These are phyloP conservation scores for Armadillidium nasatum DNA, from an alignment of 1,140 invertebrate genomes.

Conservation along the genomic window DNA sequence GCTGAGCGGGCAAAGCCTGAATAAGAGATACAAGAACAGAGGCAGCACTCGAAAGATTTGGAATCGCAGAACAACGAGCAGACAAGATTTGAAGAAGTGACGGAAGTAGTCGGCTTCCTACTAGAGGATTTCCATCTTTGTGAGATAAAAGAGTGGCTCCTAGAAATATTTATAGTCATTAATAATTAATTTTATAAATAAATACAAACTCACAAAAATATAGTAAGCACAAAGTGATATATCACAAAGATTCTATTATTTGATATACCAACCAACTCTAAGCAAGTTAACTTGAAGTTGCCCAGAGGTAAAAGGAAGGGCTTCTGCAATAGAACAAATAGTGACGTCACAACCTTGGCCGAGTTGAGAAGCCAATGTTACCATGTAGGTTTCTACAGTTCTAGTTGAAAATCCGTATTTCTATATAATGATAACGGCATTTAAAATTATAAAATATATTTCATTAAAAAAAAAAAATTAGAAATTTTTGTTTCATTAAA, in stretches of 20 bases:
- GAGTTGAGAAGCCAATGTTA: not conserved
- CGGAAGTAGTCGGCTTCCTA: constrained; percentile 35
- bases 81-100: constrained; percentile 39
- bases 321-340: not conserved
- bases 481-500: too few species aligned
- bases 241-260: too few species aligned
- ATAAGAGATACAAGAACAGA: constrained; percentile 37
- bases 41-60: constrained; percentile 36
- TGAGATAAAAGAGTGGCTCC: constrained; percentile 23
- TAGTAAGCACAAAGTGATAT: too few species aligned
- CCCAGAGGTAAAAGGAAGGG: not conserved
- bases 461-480: too few species aligned
- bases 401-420: not conserved
- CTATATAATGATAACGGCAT: too few species aligned
- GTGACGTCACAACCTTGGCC: not conserved
- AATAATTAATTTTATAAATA: too few species aligned
- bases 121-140: constrained; percentile 39
- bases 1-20: constrained; percentile 34
- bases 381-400: not conserved
- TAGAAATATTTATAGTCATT: too few species aligned
- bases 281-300: not conserved
- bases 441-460: too few species aligned
- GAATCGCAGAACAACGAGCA: constrained; percentile 32
- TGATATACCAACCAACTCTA: not conserved
- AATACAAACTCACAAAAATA: too few species aligned